Evolutionary conservation across 2,888 invertebrate genomes (phyloP).

Genomic region (Laspeyria flexula): DNA sequence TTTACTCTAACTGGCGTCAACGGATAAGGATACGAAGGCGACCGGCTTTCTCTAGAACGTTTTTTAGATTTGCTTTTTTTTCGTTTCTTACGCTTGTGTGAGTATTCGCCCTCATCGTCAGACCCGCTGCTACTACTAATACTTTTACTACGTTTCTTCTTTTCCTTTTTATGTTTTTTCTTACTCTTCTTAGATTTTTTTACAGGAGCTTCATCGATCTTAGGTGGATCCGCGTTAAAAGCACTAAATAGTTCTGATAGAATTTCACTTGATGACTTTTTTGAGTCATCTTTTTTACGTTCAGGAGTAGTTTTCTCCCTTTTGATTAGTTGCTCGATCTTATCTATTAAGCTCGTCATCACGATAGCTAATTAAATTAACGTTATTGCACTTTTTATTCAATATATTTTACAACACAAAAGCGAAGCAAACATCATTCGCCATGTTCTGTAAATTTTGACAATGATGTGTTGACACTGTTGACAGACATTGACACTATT

Average conservation of each 20-base stretch:
- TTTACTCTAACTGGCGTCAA: constrained; percentile 62
- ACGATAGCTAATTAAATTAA: constrained; percentile 18
- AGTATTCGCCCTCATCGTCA: constrained; percentile 77
- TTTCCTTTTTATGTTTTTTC: constrained; percentile 88
- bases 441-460: constrained; percentile 30
- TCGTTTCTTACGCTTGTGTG: constrained; percentile 85
- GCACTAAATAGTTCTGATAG: constrained; percentile 93
- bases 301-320: constrained; percentile 79
- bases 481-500: not conserved
- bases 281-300: constrained; percentile 72
- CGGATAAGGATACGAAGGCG: constrained; percentile 57
- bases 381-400: constrained; percentile 11
- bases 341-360: constrained; percentile 76
- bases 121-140: constrained; percentile 73
- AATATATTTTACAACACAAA: constrained; percentile 13
- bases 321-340: constrained; percentile 78
- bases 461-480: constrained; percentile 5
- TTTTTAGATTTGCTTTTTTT: constrained; percentile 83
- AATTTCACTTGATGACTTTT: constrained; percentile 92
- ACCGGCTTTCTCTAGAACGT: constrained; percentile 57
- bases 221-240: constrained; percentile 90
- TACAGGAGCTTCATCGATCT: constrained; percentile 72
- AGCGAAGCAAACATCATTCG: constrained; percentile 20
- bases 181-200: constrained; percentile 84
- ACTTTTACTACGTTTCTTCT: constrained; percentile 77